phyloP scores from a whole-genome alignment of 1,140 invertebrate species.

The Cotesia vestalis region DNA sequence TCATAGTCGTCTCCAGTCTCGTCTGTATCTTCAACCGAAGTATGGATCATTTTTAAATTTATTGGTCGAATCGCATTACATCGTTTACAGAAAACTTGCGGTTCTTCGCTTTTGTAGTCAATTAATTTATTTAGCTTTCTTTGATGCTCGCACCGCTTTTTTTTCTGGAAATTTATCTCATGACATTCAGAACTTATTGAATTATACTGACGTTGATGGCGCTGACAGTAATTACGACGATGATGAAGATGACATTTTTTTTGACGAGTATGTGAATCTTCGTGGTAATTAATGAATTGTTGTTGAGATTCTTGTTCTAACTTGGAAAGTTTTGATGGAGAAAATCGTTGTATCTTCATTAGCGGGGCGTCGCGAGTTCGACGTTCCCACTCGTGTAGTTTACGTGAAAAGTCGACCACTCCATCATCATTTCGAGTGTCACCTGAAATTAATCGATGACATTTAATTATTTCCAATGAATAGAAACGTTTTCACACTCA shows the following conservation, averaged over 20 bases:
- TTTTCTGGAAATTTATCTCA: too few species aligned
- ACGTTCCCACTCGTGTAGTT: constrained; percentile 32
- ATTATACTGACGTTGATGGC: too few species aligned
- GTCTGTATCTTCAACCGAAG: constrained; percentile 7
- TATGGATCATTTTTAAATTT: not conserved
- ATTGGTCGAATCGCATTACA: not conserved
- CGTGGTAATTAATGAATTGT: not conserved
- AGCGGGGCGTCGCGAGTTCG: constrained; percentile 20
- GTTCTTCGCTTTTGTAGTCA: not conserved
- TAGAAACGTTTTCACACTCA: not conserved
- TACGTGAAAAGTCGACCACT: constrained; percentile 23
- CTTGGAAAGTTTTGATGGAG: not conserved
- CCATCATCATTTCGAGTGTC: constrained; percentile 18
- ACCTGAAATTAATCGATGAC: constrained; percentile 27
- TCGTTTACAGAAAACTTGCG: not conserved
- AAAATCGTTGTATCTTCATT: constrained; percentile 30
- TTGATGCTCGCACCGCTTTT: too few species aligned
- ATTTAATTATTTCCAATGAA: constrained; percentile 7
- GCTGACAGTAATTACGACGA: too few species aligned
- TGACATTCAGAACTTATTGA: too few species aligned
- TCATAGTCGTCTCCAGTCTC: constrained; percentile 32
- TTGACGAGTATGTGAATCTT: too few species aligned
- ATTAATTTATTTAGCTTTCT: not conserved
- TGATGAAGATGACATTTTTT: too few species aligned
- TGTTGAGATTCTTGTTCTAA: not conserved